These are phyloP conservation scores for Sarcophaga carnaria DNA, from an alignment of 2,888 invertebrate genomes.

Conservation along the genomic window DNA sequence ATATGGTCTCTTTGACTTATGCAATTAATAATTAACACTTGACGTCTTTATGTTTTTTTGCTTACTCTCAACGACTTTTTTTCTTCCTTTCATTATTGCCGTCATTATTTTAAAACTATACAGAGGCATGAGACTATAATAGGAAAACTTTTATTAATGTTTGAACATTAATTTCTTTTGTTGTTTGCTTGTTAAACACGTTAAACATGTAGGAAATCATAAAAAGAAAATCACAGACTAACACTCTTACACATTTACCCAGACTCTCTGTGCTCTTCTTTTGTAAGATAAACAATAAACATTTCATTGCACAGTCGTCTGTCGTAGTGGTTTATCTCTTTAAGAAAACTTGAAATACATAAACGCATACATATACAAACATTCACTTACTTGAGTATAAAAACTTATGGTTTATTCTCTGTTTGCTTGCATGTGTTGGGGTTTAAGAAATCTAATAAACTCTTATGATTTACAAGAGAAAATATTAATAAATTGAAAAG, in stretches of 20 bases:
- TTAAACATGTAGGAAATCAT: slow-evolving; percentile 12
- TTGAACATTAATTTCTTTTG: slow-evolving; percentile 73
- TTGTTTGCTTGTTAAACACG: slow-evolving; percentile 29
- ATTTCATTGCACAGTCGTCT: background rate
- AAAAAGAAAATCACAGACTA: background rate
- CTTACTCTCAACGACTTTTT: background rate
- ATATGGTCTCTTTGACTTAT: slow-evolving; percentile 26
- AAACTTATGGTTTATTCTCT: background rate
- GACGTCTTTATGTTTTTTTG: background rate
- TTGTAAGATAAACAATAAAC: background rate
- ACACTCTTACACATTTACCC: background rate
- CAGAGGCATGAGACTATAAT: slow-evolving; percentile 50
- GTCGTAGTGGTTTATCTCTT: too few relatives aligned
- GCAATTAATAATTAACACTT: slow-evolving; percentile 27
- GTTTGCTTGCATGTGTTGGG: background rate
- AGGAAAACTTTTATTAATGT: slow-evolving; percentile 74
- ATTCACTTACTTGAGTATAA: too few relatives aligned
- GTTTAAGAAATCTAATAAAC: slow-evolving; percentile 30
- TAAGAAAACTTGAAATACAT: too few relatives aligned
- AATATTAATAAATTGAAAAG: background rate
- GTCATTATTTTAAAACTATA: slow-evolving; percentile 4
- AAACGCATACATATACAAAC: too few relatives aligned
- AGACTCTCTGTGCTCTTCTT: background rate
- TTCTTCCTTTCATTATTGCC: background rate
- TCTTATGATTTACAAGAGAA: slow-evolving; percentile 43